Conservation (phyloP, 92 coral and sea anemone genomes). For the Bergia sp. region DNA sequence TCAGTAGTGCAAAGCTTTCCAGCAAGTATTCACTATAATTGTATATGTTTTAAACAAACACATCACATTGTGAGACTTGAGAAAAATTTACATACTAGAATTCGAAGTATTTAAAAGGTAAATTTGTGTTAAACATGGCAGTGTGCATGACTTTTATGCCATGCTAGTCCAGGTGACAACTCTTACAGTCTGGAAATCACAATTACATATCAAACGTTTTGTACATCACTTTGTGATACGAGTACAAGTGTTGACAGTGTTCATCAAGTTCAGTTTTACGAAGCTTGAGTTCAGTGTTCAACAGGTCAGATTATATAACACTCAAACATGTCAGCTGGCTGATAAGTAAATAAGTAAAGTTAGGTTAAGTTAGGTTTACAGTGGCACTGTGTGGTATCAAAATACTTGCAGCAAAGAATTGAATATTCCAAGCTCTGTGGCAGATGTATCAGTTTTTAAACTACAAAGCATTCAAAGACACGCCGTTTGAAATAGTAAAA, state of each 20-base stretch:
- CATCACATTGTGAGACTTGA: not conserved
- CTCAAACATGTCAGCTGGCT: slow-evolving; percentile 41
- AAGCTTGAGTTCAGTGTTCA: not conserved
- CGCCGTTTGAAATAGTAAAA: not conserved
- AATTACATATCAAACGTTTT: not conserved
- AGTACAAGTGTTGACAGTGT: not conserved
- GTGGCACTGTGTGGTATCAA: not conserved
- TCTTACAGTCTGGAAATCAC: not conserved
- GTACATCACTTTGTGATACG: not conserved
- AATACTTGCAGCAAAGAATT: not conserved
- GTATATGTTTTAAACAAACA: not conserved
- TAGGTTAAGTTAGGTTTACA: not conserved
- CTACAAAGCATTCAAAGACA: not conserved
- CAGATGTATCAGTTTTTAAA: not conserved
- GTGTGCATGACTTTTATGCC: not conserved
- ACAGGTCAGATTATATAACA: not conserved
- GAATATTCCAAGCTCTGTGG: not conserved
- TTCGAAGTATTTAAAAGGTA: not conserved
- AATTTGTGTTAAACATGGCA: not conserved
- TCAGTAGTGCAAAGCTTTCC: not conserved
- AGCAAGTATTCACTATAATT: too few relatives aligned
- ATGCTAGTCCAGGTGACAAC: too few relatives aligned
- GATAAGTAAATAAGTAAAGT: slow-evolving; percentile 18
- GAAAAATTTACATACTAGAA: not conserved
- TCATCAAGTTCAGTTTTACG: not conserved